phyloP scores from a whole-genome alignment of 2,113 vertebrate genomes.

The Elanoides forficatus region DNA sequence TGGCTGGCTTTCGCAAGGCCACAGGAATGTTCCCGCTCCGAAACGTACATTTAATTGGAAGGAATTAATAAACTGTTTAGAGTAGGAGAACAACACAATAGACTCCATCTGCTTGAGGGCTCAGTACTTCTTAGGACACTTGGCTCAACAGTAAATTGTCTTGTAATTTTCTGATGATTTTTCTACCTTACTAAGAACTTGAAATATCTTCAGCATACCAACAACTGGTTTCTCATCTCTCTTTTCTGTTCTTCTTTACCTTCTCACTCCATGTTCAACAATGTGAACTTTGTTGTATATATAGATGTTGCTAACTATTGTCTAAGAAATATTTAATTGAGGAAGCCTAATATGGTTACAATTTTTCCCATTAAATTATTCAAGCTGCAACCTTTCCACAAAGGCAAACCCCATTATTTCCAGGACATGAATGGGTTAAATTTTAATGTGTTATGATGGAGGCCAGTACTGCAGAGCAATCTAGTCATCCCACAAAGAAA shows the following conservation, averaged over 20 bases:
- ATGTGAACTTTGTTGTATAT: neutral
- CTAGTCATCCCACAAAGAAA: neutral
- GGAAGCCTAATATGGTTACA: neutral
- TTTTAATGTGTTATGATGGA: neutral
- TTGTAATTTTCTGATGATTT: neutral
- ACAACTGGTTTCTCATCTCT: neutral
- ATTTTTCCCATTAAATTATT: neutral
- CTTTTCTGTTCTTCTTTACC: neutral
- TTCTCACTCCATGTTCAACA: neutral
- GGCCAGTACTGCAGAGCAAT: neutral
- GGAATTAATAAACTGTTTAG: neutral
- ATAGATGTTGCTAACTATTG: neutral
- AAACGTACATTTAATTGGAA: slow-evolving; percentile 1
- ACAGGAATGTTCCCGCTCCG: slow-evolving; percentile 11
- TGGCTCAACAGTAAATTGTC: neutral
- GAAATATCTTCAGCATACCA: neutral
- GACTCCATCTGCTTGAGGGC: neutral
- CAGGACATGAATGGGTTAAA: neutral
- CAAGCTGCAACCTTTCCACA: neutral
- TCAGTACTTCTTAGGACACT: neutral
- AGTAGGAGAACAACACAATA: neutral
- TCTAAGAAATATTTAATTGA: neutral
- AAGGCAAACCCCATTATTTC: neutral
- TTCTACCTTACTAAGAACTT: neutral
- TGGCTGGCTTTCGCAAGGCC: neutral